Base-by-base conservation (phyloP, 2,797 vertebrate species). In the Delichon dasypus region DNA sequence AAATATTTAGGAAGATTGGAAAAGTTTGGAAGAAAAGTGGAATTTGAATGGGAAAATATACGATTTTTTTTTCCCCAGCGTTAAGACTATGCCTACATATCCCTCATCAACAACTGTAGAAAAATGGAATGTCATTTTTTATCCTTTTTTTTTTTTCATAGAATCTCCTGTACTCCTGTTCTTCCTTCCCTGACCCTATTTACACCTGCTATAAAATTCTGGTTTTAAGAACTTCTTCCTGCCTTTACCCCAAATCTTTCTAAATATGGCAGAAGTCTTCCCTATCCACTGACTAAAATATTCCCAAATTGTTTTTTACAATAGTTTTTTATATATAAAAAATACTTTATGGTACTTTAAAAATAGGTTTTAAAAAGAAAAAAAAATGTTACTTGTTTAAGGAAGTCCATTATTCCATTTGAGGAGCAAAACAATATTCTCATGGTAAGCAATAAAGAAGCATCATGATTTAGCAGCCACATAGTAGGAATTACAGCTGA, bases 11-110 rank as follows among this genome's bases (percentile, higher is more conserved):
- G 51, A 58, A 53, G 4, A 13, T 1, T 78, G 11, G 22, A 45
- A 50, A 62, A 47, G 13, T 20, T 19, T 11, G 7, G 3, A 7
- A 34, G 74, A 42, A 32, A 50, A 6, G 1, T 12, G 3, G 10
- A 66, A 55, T 6, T 27, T 44, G 10, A 61, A 29, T 1, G 5
- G 17, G 53, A 73, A 57, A 50, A 60, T n/a, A 9, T 2, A 13
- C 10, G 1, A 3, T 3, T 4, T 8, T 29, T 30, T n/a, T 71
- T 25, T 26, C 10, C 8, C 3, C 3, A 25, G 0, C 54, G 20
- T 60, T 51, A 64, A 27, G 15, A 55, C 13, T 19, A 9, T 34
- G 9, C 8, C 14, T 58, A 38, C 4, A 50, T 19, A 57, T 11
- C 3, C 18, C 30, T 42, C 38, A 62, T 26, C 9, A 65, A 47